Evolutionary conservation across 2,113 vertebrate genomes (phyloP), one percentile per base, ranked within the genome.

Genomic region (Bombycilla garrulus): DNA sequence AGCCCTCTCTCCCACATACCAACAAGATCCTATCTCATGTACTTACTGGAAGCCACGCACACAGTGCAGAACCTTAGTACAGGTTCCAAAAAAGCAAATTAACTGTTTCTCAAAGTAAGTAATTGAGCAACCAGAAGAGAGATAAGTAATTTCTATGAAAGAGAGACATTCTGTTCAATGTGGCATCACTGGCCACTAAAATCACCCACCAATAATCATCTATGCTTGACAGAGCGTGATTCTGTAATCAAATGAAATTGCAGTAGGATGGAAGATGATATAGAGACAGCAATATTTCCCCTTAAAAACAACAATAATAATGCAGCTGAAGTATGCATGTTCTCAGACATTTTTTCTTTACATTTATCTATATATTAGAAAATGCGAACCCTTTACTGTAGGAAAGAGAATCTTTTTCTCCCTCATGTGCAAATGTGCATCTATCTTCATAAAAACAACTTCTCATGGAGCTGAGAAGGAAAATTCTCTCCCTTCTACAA

Each of bases 361-460:
- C 9, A 35, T 85, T 80, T 60, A 35, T 15, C 18, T 64, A 15
- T 15, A 19, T 8, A 60, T 54, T 70, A 62, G 83, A 78, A 56
- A 45, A 1, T 0, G 1, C 0, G 1, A 56, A 31, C 4, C 2
- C 9, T 53, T 77, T 12, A 86, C 12, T 62, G 86, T 11, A 73
- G 21, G 16, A 79, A 76, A 33, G 12, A 71, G 23, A 80, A 8
- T 1, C 0, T 53, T 88, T 70, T 88, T 83, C 50, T 80, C 21
- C n/a, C 66, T 81, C 53, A 28, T n/a, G 81, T 6, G 56, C 16
- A 81, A 81, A 78, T 56, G 10, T 3, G 12, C 15, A 61, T 61
- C 40, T 79, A 58, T 29, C 35, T 67, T 20, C 44, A 76, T 17
- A 83, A 87, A 85, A 86, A 16, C 19, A 85, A 40, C 8, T 71